These are phyloP conservation scores for Macrosteles quadrilineatus DNA, from an alignment of 1,140 invertebrate species.

Conservation along the genomic window DNA sequence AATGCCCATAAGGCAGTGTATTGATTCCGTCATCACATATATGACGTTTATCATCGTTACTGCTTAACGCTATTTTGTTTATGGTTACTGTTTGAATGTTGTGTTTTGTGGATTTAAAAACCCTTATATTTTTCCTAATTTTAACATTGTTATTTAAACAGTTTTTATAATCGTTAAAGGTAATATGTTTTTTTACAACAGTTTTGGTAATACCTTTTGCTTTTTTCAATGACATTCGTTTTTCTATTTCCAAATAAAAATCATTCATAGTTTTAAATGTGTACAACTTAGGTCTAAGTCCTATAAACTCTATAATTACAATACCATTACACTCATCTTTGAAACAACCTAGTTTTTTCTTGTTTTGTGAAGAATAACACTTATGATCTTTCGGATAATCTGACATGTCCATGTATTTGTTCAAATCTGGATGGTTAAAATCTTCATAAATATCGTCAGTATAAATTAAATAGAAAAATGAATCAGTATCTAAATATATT, in stretches of 20 bases:
- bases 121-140: too few species aligned
- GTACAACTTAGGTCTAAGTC: slow-evolving; percentile 34
- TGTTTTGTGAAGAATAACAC: slow-evolving; percentile 24
- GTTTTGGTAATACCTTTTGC: not conserved
- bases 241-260: too few species aligned
- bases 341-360: slow-evolving; percentile 29
- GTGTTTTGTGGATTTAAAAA: too few species aligned
- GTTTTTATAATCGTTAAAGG: too few species aligned
- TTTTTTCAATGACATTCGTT: too few species aligned
- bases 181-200: too few species aligned
- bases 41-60: too few species aligned
- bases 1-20: too few species aligned
- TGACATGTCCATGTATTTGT: slow-evolving; percentile 43
- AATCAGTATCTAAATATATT: slow-evolving; percentile 31
- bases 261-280: not conserved
- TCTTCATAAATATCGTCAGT: slow-evolving; percentile 38
- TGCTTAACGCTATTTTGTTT: too few species aligned
- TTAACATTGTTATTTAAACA: too few species aligned
- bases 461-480: slow-evolving; percentile 33
- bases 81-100: too few species aligned
- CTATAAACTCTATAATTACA: slow-evolving; percentile 37
- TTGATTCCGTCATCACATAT: too few species aligned
- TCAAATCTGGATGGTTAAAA: slow-evolving; percentile 36
- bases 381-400: slow-evolving; percentile 42
- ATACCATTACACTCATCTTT: slow-evolving; percentile 36